Evolutionary conservation across 2,888 invertebrate species (phyloP).

Genomic region (Polymixis lichenea): DNA sequence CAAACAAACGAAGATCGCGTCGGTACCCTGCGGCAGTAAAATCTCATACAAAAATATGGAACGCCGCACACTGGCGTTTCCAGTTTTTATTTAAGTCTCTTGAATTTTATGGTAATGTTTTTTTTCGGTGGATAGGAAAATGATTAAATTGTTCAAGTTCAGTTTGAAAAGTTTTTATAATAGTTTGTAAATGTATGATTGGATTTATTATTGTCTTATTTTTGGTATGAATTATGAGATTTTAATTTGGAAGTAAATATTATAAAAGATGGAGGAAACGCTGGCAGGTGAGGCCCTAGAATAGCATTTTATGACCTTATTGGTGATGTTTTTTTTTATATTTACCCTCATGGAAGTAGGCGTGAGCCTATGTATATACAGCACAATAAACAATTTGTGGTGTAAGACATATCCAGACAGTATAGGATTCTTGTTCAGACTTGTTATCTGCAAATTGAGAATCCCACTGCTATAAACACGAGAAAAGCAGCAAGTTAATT

Average conservation of each 20-base stretch:
- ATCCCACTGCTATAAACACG: no score
- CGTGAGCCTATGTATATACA: no score
- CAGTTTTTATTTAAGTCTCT: slow-evolving; percentile 30
- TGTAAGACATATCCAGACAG: no score
- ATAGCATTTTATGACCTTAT: no score
- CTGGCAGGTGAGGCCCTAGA: no score
- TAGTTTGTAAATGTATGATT: background rate
- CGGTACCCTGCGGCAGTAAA: slow-evolving; percentile 66
- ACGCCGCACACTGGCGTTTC: slow-evolving; percentile 46
- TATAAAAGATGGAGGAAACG: no score
- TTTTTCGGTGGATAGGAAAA: slow-evolving; percentile 11
- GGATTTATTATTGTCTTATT: background rate
- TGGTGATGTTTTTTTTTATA: no score
- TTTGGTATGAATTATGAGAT: background rate
- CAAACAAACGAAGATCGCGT: slow-evolving; percentile 77
- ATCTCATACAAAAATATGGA: slow-evolving; percentile 64
- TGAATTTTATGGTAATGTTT: slow-evolving; percentile 7
- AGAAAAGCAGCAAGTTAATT: no score
- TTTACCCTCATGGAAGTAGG: no score
- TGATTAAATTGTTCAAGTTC: background rate
- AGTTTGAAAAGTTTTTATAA: background rate
- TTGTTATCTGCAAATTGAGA: no score
- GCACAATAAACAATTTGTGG: no score
- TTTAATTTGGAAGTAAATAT: background rate
- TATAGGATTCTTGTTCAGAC: no score